These are phyloP conservation scores for Hiodon alosoides DNA, from an alignment of 2,113 vertebrate species.

Conservation along the genomic window DNA sequence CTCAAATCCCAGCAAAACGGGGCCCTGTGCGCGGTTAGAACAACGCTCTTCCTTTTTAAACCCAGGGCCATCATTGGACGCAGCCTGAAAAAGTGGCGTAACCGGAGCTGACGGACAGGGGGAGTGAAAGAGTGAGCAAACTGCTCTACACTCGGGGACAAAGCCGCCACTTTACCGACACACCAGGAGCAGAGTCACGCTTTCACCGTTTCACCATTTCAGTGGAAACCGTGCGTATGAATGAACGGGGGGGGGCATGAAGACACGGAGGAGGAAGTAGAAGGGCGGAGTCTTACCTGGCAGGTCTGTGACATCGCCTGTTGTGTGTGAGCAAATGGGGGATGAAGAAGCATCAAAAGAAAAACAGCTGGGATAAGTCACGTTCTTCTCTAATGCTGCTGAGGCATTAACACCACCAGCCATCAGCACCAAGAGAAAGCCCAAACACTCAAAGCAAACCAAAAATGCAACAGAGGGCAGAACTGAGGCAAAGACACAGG, in stretches of 20 bases:
- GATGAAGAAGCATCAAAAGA: slow-evolving; percentile 71
- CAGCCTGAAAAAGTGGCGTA: background rate
- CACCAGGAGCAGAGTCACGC: background rate
- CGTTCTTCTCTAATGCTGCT: slow-evolving; percentile 51
- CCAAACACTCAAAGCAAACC: slow-evolving; percentile 46
- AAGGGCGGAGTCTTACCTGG: slow-evolving; percentile 72
- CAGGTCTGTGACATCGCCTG: slow-evolving; percentile 81
- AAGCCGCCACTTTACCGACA: background rate
- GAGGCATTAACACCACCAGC: slow-evolving; percentile 53
- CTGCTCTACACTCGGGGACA: background rate
- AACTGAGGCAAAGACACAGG: slow-evolving; percentile 31
- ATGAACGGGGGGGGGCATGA: slow-evolving; percentile 3
- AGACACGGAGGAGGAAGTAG: slow-evolving; percentile 23
- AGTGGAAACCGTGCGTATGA: background rate
- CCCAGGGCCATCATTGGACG: too few relatives aligned
- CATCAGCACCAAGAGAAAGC: slow-evolving; percentile 58
- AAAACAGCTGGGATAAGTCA: slow-evolving; percentile 68
- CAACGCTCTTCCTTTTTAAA: too few relatives aligned
- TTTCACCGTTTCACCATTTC: background rate
- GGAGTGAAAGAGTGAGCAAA: background rate
- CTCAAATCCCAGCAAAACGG: background rate
- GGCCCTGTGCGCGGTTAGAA: too few relatives aligned
- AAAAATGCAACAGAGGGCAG: slow-evolving; percentile 58
- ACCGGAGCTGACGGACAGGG: background rate
- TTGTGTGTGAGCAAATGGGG: slow-evolving; percentile 70